Conservation (phyloP, 2,888 invertebrate genomes). For the Oxystoma pomonae region DNA sequence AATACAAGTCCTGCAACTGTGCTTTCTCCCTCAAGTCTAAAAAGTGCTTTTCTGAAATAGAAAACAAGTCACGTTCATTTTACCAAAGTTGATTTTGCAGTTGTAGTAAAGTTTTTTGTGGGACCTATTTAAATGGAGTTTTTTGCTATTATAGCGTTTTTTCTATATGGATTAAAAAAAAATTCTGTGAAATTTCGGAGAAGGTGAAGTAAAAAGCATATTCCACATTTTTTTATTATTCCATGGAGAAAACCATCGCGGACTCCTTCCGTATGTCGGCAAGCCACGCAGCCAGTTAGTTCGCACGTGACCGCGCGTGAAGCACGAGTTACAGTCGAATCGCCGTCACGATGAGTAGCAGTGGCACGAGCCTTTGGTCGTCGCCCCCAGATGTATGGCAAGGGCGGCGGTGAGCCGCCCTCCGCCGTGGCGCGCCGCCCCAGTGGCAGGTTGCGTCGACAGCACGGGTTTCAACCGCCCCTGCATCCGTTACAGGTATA, state of each 20-base stretch:
- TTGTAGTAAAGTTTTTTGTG: no score
- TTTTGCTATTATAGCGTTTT: no score
- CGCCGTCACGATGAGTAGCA: conserved; percentile 6
- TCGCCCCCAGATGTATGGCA: conserved; percentile 11
- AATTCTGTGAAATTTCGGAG: no score
- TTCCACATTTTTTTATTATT: not conserved
- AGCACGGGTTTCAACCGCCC: conserved; percentile 80
- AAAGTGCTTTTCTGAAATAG: no score
- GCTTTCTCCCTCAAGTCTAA: no score
- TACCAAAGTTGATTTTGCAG: no score
- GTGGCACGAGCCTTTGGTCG: not conserved
- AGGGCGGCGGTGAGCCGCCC: conserved; percentile 23
- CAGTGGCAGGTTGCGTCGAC: conserved; percentile 53
- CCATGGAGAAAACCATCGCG: not conserved
- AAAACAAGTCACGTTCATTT: no score
- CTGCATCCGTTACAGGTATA: conserved; percentile 74
- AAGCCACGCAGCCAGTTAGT: conserved; percentile 26
- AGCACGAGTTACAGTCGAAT: conserved; percentile 22
- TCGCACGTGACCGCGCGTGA: conserved; percentile 34
- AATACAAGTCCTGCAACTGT: no score
- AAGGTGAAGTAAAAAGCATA: no score
- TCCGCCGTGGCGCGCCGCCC: conserved; percentile 34
- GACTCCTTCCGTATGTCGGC: conserved; percentile 15
- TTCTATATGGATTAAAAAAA: no score
- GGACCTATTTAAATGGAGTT: no score